Evolutionary conservation across 2,888 invertebrate genomes (phyloP), one percentile per base, ranked within the genome.

Genomic region (Halictus quadricinctus): DNA sequence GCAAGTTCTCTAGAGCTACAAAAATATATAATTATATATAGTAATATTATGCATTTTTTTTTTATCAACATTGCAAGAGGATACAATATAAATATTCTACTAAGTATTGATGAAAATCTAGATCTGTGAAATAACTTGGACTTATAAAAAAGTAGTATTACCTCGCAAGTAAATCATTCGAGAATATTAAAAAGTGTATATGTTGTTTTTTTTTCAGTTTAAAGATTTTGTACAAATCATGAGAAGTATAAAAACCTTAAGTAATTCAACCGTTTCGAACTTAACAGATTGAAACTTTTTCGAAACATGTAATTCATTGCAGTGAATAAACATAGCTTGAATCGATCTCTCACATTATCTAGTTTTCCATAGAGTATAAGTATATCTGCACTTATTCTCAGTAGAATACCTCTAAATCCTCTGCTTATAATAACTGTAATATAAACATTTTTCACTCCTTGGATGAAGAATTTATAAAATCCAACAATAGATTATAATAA

Each of bases 21-120:
- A 93, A 93, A 93, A 93, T 93, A 93, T 93, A 91, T 93, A 91
- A 91, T 92, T 91, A 86, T 92, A 90, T 91, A 90, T 91, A 88
- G 88, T 91, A 91, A 91, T 90, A 90, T 93, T 92, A 92, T 89
- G 90, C 91, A 91, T 88, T 90, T 82, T 83, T 83, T 54, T 82
- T 83, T 90, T 88, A 89, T 91, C 90, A 92, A 93, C 90, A 91
- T 90, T 88, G 91, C 91, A 92, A 90, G 91, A 93, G 90, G 91
- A 86, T 89, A 82, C 85, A 83, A 89, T 90, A 92, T 89, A 92
- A 93, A 91, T 91, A 91, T 89, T 91, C 85, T 85, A 90, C 90
- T 88, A 88, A 87, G 83, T 79, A n/a, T 85, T 81, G 86, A 92
- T 92, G 90, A 80, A 91, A 92, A 90, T 92, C 89, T 90, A 90